Conservation (phyloP, 2,113 vertebrate genomes). For the Phalacrocorax brasilianus region DNA sequence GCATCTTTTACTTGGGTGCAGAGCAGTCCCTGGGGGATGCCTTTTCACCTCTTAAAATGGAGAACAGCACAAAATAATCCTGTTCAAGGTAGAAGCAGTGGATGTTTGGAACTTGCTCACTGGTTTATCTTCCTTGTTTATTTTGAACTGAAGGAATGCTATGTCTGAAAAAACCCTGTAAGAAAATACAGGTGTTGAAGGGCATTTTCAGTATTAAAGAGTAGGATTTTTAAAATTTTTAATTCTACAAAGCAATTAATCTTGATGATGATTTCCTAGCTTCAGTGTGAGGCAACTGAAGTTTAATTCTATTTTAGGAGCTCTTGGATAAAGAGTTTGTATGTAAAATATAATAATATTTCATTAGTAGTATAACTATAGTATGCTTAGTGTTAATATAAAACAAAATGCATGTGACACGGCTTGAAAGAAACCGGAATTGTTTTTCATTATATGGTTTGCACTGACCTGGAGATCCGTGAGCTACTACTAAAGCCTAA, state of each 20-base stretch:
- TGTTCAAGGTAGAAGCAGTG: neutral
- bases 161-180: neutral
- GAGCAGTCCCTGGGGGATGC: neutral
- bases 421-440: neutral
- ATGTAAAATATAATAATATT: neutral
- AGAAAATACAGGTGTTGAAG: neutral
- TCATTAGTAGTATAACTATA: neutral
- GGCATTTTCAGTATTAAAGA: neutral
- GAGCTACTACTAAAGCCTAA: neutral
- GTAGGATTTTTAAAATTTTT: neutral
- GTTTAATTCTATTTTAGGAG: neutral
- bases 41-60: neutral
- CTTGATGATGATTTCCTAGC: neutral
- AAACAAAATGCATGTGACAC: accelerated
- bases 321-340: neutral
- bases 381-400: neutral
- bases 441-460: neutral
- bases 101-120: neutral
- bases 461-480: neutral
- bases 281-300: neutral
- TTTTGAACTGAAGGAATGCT: neutral
- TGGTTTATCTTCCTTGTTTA: neutral
- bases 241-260: neutral
- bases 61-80: neutral
- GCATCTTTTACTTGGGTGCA: neutral